Evolutionary conservation across 2,888 invertebrate genomes (phyloP).

Genomic region (Polyploca ridens): DNA sequence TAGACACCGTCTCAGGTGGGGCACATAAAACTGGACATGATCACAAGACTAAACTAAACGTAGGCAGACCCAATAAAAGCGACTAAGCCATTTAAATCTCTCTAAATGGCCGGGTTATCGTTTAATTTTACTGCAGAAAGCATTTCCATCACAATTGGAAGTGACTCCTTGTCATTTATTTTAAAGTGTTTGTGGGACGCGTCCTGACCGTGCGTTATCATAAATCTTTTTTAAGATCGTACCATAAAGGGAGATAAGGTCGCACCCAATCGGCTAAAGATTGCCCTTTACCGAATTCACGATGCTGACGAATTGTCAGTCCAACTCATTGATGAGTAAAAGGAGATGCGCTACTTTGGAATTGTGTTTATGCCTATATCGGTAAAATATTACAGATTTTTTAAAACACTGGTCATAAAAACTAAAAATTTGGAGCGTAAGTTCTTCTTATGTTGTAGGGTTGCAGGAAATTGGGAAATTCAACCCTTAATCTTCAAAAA

Average conservation of each 20-base stretch:
- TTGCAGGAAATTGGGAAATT: too few relatives aligned
- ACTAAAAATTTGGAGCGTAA: too few relatives aligned
- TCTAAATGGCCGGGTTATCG: conserved; percentile 82
- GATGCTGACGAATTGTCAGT: conserved; percentile 79
- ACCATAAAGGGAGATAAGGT: conserved; percentile 83
- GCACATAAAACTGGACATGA: conserved; percentile 60
- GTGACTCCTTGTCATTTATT: conserved; percentile 84
- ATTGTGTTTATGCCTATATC: background rate
- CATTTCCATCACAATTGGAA: conserved; percentile 84
- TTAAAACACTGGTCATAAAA: too few relatives aligned
- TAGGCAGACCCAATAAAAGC: conserved; percentile 74
- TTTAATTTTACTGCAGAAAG: conserved; percentile 84
- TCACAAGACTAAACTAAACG: conserved; percentile 59
- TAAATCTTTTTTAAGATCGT: conserved; percentile 84
- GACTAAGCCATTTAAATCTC: conserved; percentile 79
- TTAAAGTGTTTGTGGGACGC: conserved; percentile 79
- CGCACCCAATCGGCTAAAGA: conserved; percentile 79
- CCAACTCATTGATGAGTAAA: conserved; percentile 31
- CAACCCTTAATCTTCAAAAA: too few relatives aligned
- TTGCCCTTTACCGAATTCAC: conserved; percentile 75
- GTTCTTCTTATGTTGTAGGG: too few relatives aligned
- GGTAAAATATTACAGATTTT: background rate
- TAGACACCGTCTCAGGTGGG: conserved; percentile 51
- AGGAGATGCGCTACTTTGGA: conserved; percentile 30
- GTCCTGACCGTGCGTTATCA: conserved; percentile 81